A percentile compares a stretch with the other conserved stretches of the same genome.
These are phyloP conservation scores for Pediacus dermestoides DNA, from an alignment of 2,888 invertebrate species.

Conservation along the genomic window DNA sequence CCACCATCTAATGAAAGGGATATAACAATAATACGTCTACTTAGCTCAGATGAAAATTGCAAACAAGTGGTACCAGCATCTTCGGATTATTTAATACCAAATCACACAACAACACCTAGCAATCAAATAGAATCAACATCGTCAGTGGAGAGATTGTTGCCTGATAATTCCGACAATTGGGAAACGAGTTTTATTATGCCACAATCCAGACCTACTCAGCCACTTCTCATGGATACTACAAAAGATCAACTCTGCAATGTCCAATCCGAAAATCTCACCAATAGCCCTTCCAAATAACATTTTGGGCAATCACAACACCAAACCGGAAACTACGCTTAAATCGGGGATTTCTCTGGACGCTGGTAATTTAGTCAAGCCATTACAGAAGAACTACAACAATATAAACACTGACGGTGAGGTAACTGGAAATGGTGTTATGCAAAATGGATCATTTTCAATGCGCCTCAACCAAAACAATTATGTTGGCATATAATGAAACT, in stretches of 20 bases:
- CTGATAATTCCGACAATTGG: slow-evolving; percentile 56
- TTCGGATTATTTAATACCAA: slow-evolving; percentile 62
- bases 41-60: slow-evolving; percentile 54
- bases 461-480: slow-evolving; percentile 32
- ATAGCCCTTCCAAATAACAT: slow-evolving; percentile 47
- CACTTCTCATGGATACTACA: slow-evolving; percentile 46
- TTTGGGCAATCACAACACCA: slow-evolving; percentile 38
- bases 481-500: slow-evolving; percentile 31
- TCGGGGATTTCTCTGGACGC: slow-evolving; percentile 54
- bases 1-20: slow-evolving; percentile 70
- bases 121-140: slow-evolving; percentile 43
- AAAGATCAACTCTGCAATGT: slow-evolving; percentile 37
- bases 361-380: slow-evolving; percentile 42
- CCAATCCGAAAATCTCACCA: slow-evolving; percentile 32
- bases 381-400: slow-evolving; percentile 42
- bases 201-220: slow-evolving; percentile 52
- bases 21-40: slow-evolving; percentile 66
- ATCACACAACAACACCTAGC: slow-evolving; percentile 47
- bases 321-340: slow-evolving; percentile 50
- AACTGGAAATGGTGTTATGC: slow-evolving; percentile 43
- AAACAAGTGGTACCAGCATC: slow-evolving; percentile 54
- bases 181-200: slow-evolving; percentile 65
- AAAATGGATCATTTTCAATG: slow-evolving; percentile 42
- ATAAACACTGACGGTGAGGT: slow-evolving; percentile 36
- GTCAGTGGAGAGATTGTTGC: slow-evolving; percentile 53